Evolutionary conservation across 2,888 invertebrate genomes (phyloP).

Genomic region (Petrophora chlorosata): DNA sequence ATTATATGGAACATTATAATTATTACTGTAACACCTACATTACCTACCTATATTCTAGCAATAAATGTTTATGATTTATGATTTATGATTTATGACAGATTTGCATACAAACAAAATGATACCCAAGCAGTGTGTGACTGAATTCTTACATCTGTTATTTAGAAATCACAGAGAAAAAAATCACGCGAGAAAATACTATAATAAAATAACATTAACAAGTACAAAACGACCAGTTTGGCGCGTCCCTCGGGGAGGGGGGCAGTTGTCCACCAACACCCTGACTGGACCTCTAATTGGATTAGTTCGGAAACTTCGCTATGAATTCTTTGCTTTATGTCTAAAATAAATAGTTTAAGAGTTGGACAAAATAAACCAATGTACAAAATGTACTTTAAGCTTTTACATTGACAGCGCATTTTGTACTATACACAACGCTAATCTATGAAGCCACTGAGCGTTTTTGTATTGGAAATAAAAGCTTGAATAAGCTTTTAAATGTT

Average conservation of each 20-base stretch:
- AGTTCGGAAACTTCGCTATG: slow-evolving; percentile 66
- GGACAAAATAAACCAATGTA: background rate
- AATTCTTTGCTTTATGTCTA: slow-evolving; percentile 58
- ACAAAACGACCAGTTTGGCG: slow-evolving; percentile 38
- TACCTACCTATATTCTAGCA: too few relatives aligned
- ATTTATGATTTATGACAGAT: too few relatives aligned
- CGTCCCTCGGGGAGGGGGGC: slow-evolving; percentile 35
- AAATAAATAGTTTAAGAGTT: slow-evolving; percentile 35
- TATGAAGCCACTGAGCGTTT: slow-evolving; percentile 12
- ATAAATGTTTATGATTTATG: too few relatives aligned
- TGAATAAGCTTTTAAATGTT: slow-evolving; percentile 17
- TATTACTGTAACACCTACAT: too few relatives aligned
- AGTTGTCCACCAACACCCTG: slow-evolving; percentile 35
- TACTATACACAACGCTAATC: background rate
- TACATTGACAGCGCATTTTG: background rate
- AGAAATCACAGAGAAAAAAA: background rate
- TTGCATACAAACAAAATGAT: too few relatives aligned
- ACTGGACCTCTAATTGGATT: slow-evolving; percentile 67
- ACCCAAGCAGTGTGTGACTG: too few relatives aligned
- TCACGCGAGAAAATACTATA: slow-evolving; percentile 15
- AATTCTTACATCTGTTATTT: too few relatives aligned
- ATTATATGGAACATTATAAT: too few relatives aligned
- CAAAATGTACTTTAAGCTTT: background rate
- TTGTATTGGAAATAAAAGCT: slow-evolving; percentile 14
- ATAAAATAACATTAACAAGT: slow-evolving; percentile 38